phyloP scores from a whole-genome alignment of 2,888 invertebrate species.

The Gandaritis pyraliata region DNA sequence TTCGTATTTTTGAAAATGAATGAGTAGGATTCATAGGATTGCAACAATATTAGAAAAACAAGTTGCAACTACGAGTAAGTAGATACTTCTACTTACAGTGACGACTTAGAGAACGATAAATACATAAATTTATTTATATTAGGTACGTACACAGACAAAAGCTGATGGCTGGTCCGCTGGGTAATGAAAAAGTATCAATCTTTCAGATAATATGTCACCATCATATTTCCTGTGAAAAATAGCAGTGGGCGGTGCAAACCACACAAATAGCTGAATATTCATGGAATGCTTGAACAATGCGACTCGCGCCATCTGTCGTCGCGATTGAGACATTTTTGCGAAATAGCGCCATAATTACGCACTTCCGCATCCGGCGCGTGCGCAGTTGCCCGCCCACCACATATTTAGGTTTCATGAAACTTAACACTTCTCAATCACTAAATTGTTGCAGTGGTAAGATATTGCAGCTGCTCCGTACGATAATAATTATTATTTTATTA shows the following conservation, averaged over 20 bases:
- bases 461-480: conserved; percentile 37
- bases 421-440: conserved; percentile 57
- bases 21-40: too few species aligned
- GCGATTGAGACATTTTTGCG: conserved; percentile 81
- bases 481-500: not conserved
- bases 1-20: too few species aligned
- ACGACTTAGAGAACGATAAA: too few species aligned
- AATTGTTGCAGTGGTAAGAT: conserved; percentile 41
- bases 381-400: conserved; percentile 70
- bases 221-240: conserved; percentile 43
- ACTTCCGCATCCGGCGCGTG: conserved; percentile 82
- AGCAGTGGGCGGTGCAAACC: conserved; percentile 63
- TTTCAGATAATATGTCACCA: conserved; percentile 16
- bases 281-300: conserved; percentile 70
- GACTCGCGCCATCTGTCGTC: conserved; percentile 74
- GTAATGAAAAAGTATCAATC: conserved; percentile 9
- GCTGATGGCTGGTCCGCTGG: not conserved
- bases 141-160: not conserved
- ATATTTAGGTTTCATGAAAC: conserved; percentile 63
- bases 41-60: too few species aligned
- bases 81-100: too few species aligned
- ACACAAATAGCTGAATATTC: conserved; percentile 72
- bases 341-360: conserved; percentile 78
- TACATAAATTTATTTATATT: too few species aligned
- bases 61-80: too few species aligned